Conservation (phyloP, 2,113 vertebrate genomes). For the Oenanthe oenanthe region DNA sequence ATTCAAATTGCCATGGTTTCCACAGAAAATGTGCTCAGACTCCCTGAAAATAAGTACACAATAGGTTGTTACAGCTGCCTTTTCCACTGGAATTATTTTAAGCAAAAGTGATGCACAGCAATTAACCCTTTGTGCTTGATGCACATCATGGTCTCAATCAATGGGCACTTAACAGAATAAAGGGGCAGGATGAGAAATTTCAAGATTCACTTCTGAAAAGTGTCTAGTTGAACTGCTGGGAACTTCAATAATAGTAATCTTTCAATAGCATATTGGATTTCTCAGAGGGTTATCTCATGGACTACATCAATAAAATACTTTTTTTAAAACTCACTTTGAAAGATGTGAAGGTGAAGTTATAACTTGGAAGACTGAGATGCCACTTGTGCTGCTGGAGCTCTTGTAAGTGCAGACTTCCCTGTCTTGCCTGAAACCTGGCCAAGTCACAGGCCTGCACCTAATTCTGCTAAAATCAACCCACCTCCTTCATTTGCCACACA, state of each 20-base stretch:
- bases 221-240: not conserved
- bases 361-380: not conserved
- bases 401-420: not conserved
- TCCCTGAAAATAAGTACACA: slow-evolving; percentile 8
- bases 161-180: not conserved
- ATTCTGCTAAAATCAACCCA: fast-evolving
- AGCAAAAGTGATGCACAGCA: not conserved
- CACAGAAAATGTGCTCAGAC: slow-evolving; percentile 34
- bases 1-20: slow-evolving; percentile 43
- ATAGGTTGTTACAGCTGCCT: not conserved
- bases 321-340: not conserved
- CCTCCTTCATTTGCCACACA: not conserved
- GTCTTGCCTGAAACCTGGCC: not conserved
- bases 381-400: not conserved
- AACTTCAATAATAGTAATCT: not conserved
- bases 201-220: not conserved
- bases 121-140: slow-evolving; percentile 54
- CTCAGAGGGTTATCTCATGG: not conserved
- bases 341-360: not conserved
- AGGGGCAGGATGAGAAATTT: not conserved
- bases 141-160: not conserved
- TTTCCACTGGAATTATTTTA: slow-evolving; percentile 39
- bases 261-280: slow-evolving; percentile 7
- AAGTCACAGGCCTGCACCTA: not conserved
- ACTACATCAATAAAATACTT: not conserved